Percentiles rank a stretch among this genome's conserved stretches.
These are phyloP conservation scores for Minunthozetes semirufus DNA, from an alignment of 2,888 invertebrate species.

Conservation along the genomic window DNA sequence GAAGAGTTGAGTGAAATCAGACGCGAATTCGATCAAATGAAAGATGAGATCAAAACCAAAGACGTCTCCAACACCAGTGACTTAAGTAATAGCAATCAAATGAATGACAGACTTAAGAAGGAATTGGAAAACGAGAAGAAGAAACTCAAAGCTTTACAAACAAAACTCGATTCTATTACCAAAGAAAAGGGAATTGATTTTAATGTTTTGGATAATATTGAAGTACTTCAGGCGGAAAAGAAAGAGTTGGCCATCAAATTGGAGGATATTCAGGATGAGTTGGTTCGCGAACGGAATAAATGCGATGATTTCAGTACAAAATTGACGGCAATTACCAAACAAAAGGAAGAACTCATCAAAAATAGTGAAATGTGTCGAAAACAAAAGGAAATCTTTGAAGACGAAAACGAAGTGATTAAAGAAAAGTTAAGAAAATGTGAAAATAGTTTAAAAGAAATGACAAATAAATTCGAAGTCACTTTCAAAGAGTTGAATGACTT, in stretches of 20 bases:
- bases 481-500: slow-evolving; percentile 41
- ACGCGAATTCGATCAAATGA: slow-evolving; percentile 37
- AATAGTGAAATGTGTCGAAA: slow-evolving; percentile 37
- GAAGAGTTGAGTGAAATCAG: slow-evolving; percentile 40
- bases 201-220: slow-evolving; percentile 48
- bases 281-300: slow-evolving; percentile 56
- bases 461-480: slow-evolving; percentile 54
- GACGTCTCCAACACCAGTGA: slow-evolving; percentile 15
- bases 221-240: slow-evolving; percentile 57
- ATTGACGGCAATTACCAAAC: slow-evolving; percentile 34
- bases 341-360: slow-evolving; percentile 39
- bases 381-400: slow-evolving; percentile 38
- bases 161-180: slow-evolving; percentile 37
- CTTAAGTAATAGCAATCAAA: slow-evolving; percentile 31
- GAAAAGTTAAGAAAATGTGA: slow-evolving; percentile 62
- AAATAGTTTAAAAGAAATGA: slow-evolving; percentile 58
- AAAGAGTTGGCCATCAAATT: slow-evolving; percentile 58
- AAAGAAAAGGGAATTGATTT: slow-evolving; percentile 34
- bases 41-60: slow-evolving; percentile 37
- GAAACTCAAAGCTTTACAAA: slow-evolving; percentile 45
- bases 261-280: slow-evolving; percentile 40
- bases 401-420: slow-evolving; percentile 57
- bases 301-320: slow-evolving; percentile 46
- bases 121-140: slow-evolving; percentile 41
- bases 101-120: slow-evolving; percentile 41